Percentiles rank a stretch among this genome's conserved stretches.
Evolutionary conservation across 2,888 invertebrate species (phyloP).

Genomic region (Nemotelus nigrinus): DNA sequence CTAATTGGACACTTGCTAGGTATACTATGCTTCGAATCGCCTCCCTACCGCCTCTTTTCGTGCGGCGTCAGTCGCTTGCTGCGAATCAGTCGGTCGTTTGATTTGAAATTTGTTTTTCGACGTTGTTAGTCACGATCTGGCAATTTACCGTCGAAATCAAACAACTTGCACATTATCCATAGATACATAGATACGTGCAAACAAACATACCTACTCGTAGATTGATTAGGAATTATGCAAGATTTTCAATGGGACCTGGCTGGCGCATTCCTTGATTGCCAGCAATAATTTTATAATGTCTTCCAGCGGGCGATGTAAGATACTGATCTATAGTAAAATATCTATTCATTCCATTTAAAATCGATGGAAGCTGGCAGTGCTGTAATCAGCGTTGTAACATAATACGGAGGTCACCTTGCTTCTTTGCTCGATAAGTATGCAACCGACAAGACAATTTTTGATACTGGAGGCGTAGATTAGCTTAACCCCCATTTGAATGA

Average conservation of each 20-base stretch:
- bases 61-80: not conserved
- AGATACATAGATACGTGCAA: not conserved
- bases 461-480: not conserved
- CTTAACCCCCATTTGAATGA: not conserved
- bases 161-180: not conserved
- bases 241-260: conserved; percentile 1
- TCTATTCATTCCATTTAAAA: not conserved
- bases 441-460: not conserved
- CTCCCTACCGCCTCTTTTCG: not conserved
- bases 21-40: not conserved
- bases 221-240: not conserved
- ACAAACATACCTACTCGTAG: not conserved
- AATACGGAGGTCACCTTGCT: conserved; percentile 1
- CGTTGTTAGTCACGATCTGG: not conserved
- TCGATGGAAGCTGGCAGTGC: not conserved
- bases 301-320: conserved; percentile 7
- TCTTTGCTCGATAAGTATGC: not conserved
- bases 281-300: not conserved
- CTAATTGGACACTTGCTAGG: not conserved
- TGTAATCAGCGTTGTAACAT: not conserved
- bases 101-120: conserved; percentile 3
- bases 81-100: too few species aligned
- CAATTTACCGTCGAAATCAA: not conserved
- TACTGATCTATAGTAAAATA: not conserved
- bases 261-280: not conserved